A percentile compares a stretch with the other conserved stretches of the same genome.
Evolutionary conservation across 2,888 invertebrate species (phyloP).

Genomic region (Microchrysa polita): DNA sequence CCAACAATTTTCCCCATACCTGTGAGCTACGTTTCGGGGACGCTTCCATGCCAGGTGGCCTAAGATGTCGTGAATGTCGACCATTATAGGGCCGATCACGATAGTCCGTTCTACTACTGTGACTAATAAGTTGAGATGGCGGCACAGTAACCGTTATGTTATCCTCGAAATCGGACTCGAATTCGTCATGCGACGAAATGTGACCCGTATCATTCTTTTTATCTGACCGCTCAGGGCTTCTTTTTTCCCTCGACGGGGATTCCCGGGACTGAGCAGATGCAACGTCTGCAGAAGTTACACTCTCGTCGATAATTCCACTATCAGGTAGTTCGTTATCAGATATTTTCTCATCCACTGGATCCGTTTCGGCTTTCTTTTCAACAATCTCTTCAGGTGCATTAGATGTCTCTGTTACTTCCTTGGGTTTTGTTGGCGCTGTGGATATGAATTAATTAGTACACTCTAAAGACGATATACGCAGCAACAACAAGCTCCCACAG

Average conservation of each 20-base stretch:
- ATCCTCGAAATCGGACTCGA: constrained; percentile 69
- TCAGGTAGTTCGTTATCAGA: constrained; percentile 20
- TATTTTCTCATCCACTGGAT: background rate
- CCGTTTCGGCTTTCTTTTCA: constrained; percentile 4
- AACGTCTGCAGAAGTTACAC: background rate
- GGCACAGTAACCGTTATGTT: constrained; percentile 71
- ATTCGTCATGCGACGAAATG: constrained; percentile 57
- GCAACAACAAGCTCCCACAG: no score
- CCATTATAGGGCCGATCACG: constrained; percentile 53
- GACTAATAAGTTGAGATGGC: constrained; percentile 58
- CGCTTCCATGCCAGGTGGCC: constrained; percentile 66
- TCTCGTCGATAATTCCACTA: background rate
- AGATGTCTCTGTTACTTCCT: constrained; percentile 11
- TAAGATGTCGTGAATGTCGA: constrained; percentile 56
- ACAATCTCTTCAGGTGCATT: background rate
- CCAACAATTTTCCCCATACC: constrained; percentile 27
- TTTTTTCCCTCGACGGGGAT: constrained; percentile 10
- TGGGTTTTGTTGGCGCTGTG: constrained; percentile 40
- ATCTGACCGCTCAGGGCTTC: background rate
- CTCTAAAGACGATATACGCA: no score
- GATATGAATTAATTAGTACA: background rate
- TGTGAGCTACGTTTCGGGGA: constrained; percentile 53
- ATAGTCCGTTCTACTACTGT: constrained; percentile 45
- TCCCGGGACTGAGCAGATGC: constrained; percentile 1
- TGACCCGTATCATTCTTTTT: constrained; percentile 44